Evolutionary conservation across 2,113 vertebrate species (phyloP).

Genomic region (Passer domesticus): DNA sequence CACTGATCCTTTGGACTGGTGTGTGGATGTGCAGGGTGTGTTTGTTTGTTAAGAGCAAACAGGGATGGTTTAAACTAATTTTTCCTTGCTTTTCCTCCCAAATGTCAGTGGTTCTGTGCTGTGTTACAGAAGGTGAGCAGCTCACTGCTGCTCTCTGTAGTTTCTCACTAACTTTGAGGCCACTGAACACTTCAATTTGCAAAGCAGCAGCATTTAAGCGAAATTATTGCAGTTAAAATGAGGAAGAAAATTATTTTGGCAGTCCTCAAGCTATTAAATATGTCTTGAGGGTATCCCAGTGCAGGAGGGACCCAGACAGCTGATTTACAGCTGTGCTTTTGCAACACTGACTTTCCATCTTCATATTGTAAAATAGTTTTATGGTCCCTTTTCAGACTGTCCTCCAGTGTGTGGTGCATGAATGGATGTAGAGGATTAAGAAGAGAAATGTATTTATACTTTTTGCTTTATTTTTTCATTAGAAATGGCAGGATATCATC

Average conservation of each 20-base stretch:
- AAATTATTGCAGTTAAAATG: neutral
- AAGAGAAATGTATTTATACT: neutral
- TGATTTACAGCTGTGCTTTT: neutral
- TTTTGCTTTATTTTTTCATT: neutral
- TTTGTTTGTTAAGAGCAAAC: neutral
- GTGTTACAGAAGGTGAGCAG: neutral
- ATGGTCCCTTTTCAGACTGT: neutral
- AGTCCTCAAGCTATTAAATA: neutral
- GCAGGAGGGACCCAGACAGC: neutral
- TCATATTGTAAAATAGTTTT: neutral
- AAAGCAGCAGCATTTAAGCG: neutral
- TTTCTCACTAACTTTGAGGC: neutral
- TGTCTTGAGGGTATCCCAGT: neutral
- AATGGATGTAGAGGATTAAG: neutral
- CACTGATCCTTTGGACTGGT: neutral
- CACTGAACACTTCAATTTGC: neutral
- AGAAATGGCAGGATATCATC: conserved; percentile 99
- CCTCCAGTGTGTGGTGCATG: neutral
- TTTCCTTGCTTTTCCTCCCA: neutral
- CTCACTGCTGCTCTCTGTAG: neutral
- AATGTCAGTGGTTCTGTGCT: neutral
- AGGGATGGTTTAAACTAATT: neutral
- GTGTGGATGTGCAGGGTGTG: neutral
- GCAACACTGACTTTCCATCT: neutral
- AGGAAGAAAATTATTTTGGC: neutral